These are phyloP conservation scores for Phalloptychus januarius DNA, from an alignment of 2,797 vertebrate species.

Conservation along the genomic window DNA sequence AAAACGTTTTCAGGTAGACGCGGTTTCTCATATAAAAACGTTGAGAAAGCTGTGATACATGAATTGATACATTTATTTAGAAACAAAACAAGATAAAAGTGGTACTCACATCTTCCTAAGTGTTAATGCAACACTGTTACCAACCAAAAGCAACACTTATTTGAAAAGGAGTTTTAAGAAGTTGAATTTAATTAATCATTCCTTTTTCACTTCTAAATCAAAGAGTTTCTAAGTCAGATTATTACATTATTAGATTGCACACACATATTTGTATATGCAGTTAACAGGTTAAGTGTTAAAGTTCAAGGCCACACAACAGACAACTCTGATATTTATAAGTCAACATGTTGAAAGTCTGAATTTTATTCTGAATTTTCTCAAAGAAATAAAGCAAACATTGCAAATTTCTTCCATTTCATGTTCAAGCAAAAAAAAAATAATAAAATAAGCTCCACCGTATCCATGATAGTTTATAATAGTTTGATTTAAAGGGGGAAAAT, in stretches of 20 bases:
- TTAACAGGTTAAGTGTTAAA: background rate
- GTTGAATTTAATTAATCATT: no score
- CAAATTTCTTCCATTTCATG: slow-evolving; percentile 32
- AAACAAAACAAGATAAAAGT: no score
- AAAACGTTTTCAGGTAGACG: no score
- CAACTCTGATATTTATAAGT: background rate
- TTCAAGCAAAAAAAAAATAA: slow-evolving; percentile 26
- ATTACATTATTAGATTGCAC: no score
- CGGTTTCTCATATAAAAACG: no score
- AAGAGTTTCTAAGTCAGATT: no score
- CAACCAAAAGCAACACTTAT: no score
- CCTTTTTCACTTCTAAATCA: background rate
- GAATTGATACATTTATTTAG: no score
- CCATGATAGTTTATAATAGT: slow-evolving; percentile 34
- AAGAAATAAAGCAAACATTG: slow-evolving; percentile 12
- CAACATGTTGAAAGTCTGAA: background rate
- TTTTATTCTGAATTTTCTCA: background rate
- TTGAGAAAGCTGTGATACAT: background rate
- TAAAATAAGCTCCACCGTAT: slow-evolving; percentile 10
- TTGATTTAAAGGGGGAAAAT: slow-evolving; percentile 44
- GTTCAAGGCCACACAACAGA: background rate
- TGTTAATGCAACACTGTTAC: no score
- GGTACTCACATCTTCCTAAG: no score
- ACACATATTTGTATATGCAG: background rate
- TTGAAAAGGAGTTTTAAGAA: no score